Conservation (phyloP, 1,140 invertebrate genomes). For the Sycophila sp. region DNA sequence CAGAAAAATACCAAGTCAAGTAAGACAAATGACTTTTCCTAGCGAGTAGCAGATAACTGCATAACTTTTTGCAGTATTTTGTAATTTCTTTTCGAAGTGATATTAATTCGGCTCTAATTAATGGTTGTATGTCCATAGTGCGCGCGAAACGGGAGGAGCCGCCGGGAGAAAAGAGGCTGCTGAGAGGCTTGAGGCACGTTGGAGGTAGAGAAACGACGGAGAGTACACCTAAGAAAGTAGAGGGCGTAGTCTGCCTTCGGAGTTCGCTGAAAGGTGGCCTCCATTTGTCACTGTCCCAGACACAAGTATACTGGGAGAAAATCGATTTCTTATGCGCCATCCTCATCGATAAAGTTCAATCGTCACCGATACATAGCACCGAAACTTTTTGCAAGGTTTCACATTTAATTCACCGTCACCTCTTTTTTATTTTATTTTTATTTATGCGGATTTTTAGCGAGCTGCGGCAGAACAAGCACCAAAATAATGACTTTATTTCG, state of each 20-base stretch:
- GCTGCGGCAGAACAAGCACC: no score
- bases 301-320: slow-evolving; percentile 59
- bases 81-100: slow-evolving; percentile 24
- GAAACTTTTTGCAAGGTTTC: neutral
- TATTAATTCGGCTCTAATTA: slow-evolving; percentile 57
- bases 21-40: slow-evolving; percentile 25
- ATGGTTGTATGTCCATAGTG: slow-evolving; percentile 44
- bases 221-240: slow-evolving; percentile 34
- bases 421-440: no score
- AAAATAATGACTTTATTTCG: no score
- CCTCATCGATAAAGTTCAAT: slow-evolving; percentile 34
- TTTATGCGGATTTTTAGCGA: no score
- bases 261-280: slow-evolving; percentile 52
- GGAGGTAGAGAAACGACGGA: no score
- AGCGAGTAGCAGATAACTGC: slow-evolving; percentile 15
- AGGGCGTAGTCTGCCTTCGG: slow-evolving; percentile 45
- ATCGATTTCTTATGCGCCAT: slow-evolving; percentile 57
- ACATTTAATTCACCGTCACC: neutral
- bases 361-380: neutral
- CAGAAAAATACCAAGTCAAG: neutral
- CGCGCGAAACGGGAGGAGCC: neutral
- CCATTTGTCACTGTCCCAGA: slow-evolving; percentile 62
- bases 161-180: slow-evolving; percentile 45
- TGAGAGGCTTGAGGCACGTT: no score
- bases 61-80: slow-evolving; percentile 13